Percentiles rank a stretch among this genome's conserved stretches.
Conservation (phyloP, 2,888 invertebrate genomes). For the Disparrhopalites patrizii region DNA sequence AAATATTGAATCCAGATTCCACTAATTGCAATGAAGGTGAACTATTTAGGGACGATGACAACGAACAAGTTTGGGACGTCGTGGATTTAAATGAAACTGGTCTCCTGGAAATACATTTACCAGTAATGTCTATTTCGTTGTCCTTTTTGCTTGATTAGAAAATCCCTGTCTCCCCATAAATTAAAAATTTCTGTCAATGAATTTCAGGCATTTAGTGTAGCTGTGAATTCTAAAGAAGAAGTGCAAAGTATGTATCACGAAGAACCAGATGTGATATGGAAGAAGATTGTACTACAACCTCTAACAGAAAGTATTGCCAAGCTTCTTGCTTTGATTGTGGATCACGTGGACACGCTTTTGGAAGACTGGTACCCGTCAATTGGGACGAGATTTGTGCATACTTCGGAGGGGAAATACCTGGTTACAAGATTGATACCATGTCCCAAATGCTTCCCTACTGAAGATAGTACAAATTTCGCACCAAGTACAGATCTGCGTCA, state of each 20-base stretch:
- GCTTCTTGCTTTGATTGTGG: conserved; percentile 80
- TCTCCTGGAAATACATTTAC: conserved; percentile 76
- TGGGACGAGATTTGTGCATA: conserved; percentile 92
- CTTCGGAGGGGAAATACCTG: conserved; percentile 89
- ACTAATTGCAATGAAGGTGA: conserved; percentile 19
- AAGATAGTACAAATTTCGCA: conserved; percentile 24
- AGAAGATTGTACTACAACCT: conserved; percentile 60
- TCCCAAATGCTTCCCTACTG: conserved; percentile 67
- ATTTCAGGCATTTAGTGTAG: conserved; percentile 34
- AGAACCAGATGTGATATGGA: conserved; percentile 22
- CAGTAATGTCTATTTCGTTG: conserved; percentile 31
- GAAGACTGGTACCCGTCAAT: conserved; percentile 99
- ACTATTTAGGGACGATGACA: conserved; percentile 35
- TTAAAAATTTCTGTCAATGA: neutral
- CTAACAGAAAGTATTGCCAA: conserved; percentile 74
- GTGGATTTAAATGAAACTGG: conserved; percentile 75
- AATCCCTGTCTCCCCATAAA: neutral
- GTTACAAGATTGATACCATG: conserved; percentile 92
- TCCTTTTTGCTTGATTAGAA: too few species aligned
- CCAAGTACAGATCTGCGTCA: conserved; percentile 12
- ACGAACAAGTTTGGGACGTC: conserved; percentile 82
- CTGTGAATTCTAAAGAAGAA: conserved; percentile 34
- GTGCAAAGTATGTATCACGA: neutral
- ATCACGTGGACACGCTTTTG: conserved; percentile 89
- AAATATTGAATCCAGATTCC: conserved; percentile 31